Percentiles rank a stretch among this genome's conserved stretches.
Evolutionary conservation across 37 sponge, comb jelly and placozoan genomes (phyloP).

Genomic region (Halichondria panicea): DNA sequence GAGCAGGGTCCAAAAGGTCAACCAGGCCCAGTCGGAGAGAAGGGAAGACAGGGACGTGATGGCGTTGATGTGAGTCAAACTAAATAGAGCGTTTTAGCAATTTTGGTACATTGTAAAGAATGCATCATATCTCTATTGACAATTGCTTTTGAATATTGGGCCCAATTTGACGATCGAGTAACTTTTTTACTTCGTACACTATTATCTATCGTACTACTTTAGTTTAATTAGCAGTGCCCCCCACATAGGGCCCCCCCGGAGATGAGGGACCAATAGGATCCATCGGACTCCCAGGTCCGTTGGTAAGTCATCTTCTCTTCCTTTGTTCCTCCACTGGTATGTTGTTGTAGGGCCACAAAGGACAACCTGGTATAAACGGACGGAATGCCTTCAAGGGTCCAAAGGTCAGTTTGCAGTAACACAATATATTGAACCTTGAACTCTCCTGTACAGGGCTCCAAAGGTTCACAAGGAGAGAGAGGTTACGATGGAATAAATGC

Average conservation of each 20-base stretch:
- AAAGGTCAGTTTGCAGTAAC: neutral
- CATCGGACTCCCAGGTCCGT: slow-evolving; percentile 17
- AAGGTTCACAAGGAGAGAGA: slow-evolving; percentile 28
- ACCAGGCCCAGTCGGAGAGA: slow-evolving; percentile 16
- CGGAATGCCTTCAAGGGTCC: slow-evolving; percentile 3
- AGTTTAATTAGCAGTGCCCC: neutral
- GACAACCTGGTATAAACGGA: slow-evolving; percentile 11
- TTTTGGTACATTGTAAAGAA: neutral
- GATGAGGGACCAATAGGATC: neutral
- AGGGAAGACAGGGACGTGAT: slow-evolving; percentile 4
- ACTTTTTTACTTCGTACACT: neutral
- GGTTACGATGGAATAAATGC: slow-evolving; percentile 20
- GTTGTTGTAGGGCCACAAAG: slow-evolving; percentile 22
- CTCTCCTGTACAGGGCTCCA: slow-evolving; percentile 11
- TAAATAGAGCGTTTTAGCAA: neutral
- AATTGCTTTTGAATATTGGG: neutral
- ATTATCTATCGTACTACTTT: neutral
- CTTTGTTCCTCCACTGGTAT: neutral
- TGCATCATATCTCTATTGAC: neutral
- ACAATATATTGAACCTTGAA: neutral
- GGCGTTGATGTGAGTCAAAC: slow-evolving; percentile 19
- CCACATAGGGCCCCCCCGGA: slow-evolving; percentile 16
- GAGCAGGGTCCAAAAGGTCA: slow-evolving; percentile 18
- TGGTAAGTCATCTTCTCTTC: slow-evolving; percentile 10
- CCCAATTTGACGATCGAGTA: no score